phyloP scores from a whole-genome alignment of 2,113 vertebrate genomes.

The Pomatostomus ruficeps region DNA sequence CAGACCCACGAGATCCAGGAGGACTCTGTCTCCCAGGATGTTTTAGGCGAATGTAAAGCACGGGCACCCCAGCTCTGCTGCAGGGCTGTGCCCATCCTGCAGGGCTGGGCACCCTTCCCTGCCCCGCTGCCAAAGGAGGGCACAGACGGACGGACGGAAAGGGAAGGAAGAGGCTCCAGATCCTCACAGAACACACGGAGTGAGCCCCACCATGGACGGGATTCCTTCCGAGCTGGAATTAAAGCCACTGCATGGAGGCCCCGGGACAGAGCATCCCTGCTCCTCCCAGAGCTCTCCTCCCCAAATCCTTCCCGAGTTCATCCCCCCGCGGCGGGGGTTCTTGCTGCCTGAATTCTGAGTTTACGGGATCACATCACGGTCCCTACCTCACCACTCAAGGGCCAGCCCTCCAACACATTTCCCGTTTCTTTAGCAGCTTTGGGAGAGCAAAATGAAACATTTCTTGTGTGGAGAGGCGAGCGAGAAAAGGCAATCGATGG shows the following conservation, averaged over 20 bases:
- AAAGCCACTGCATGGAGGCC: rapidly evolving
- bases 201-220: rapidly evolving
- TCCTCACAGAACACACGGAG: rapidly evolving
- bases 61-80: rapidly evolving
- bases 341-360: rapidly evolving
- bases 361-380: rapidly evolving
- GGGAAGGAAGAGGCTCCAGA: rapidly evolving
- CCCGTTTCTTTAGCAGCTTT: neutral
- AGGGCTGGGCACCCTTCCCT: neutral
- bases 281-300: rapidly evolving
- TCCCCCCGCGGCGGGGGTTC: rapidly evolving
- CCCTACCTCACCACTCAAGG: neutral
- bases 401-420: rapidly evolving
- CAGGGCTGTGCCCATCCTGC: neutral
- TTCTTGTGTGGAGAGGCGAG: rapidly evolving
- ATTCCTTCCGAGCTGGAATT: neutral
- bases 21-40: neutral
- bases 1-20: neutral
- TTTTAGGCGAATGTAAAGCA: neutral
- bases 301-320: neutral
- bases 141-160: neutral
- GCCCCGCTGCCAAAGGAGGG: neutral
- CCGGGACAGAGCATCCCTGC: neutral
- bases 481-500: rapidly evolving
- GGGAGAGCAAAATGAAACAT: rapidly evolving